Evolutionary conservation across 2,797 vertebrate species (phyloP).

Genomic region (Acipenser transmontanus): DNA sequence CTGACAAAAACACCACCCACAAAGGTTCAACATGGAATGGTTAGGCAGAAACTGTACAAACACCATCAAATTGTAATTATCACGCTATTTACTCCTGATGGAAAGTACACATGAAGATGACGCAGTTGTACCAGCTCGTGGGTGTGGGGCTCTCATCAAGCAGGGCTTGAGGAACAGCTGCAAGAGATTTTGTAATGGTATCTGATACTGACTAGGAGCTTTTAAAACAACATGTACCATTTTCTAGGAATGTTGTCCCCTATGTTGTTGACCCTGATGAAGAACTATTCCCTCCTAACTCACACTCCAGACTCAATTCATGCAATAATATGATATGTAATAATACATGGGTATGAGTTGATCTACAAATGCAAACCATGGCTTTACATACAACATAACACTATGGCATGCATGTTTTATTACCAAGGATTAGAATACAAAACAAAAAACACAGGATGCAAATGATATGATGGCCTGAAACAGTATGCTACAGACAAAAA

Average conservation of each 20-base stretch:
- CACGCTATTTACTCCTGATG: conserved; percentile 8
- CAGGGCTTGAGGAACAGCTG: neutral
- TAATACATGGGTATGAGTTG: conserved; percentile 17
- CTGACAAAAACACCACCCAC: neutral
- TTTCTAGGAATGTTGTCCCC: neutral
- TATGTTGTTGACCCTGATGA: neutral
- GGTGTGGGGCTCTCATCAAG: neutral
- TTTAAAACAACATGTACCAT: neutral
- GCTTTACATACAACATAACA: conserved; percentile 20
- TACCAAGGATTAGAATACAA: conserved; percentile 28
- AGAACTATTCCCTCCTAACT: neutral
- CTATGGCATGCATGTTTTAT: conserved; percentile 15
- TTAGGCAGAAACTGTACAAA: neutral
- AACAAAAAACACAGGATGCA: conserved; percentile 7
- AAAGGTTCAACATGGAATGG: neutral
- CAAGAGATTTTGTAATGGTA: neutral
- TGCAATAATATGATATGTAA: conserved; percentile 4
- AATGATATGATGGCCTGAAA: neutral
- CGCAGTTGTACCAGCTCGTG: neutral
- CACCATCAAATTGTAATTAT: conserved; percentile 9
- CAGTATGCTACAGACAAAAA: too few relatives aligned
- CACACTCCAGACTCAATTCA: neutral
- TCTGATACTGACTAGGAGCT: neutral
- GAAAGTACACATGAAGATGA: conserved; percentile 6
- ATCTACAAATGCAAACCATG: conserved; percentile 15